Percentiles rank a stretch among this genome's conserved stretches.
Conservation (phyloP, 2,888 invertebrate species). For the Hyposoter dolosus region DNA sequence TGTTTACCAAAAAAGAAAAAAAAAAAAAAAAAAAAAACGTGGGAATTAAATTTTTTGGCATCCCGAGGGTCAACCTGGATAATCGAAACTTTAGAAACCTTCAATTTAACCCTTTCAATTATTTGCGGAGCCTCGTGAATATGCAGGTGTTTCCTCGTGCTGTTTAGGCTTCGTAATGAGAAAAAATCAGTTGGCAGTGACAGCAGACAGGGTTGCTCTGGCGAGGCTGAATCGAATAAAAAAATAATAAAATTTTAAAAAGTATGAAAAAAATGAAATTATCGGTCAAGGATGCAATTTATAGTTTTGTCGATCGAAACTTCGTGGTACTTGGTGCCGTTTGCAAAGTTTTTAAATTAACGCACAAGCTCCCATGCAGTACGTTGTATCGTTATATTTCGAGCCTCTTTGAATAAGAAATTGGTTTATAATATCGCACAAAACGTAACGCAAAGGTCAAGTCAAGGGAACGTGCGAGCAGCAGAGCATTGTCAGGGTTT, state of each 20-base stretch:
- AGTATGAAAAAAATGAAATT: background rate
- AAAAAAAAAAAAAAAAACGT: background rate
- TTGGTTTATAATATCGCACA: background rate
- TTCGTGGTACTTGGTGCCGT: background rate
- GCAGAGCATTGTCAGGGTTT: slow-evolving; percentile 28
- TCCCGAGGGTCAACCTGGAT: background rate
- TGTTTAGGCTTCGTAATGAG: background rate
- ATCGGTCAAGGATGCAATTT: background rate
- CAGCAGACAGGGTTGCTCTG: background rate
- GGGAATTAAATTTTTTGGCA: background rate
- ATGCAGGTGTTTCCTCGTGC: background rate
- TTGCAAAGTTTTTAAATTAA: background rate
- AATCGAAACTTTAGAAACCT: background rate
- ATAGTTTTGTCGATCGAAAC: background rate
- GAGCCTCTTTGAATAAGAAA: slow-evolving; percentile 35
- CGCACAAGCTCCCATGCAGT: background rate
- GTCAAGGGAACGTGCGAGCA: slow-evolving; percentile 59
- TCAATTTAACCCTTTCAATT: background rate
- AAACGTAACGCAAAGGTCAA: slow-evolving; percentile 60
- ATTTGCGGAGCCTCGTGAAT: background rate
- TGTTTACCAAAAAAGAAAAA: too few species aligned
- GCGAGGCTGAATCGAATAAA: background rate
- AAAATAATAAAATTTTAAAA: background rate
- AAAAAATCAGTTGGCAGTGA: background rate
- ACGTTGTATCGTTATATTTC: background rate